Evolutionary conservation across 2,888 invertebrate species (phyloP), one percentile per base, ranked within the genome.

Genomic region (Eristalis tenax): DNA sequence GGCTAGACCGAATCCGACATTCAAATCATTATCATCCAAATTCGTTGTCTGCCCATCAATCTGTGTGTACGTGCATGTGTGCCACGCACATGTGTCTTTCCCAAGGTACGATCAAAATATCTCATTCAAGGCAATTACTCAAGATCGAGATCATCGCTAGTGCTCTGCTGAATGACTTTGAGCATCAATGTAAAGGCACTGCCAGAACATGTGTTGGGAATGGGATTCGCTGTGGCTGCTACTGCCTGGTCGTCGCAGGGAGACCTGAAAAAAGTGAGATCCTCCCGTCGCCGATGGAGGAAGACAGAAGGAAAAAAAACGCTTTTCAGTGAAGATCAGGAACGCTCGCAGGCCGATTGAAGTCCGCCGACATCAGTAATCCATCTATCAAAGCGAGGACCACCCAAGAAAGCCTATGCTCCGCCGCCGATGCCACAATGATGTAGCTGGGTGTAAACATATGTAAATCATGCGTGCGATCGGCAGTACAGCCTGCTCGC

Each of bases 371-470:
- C 87, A 83, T 87, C 87, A 87, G 87, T 87, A 71, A 87, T 80
- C 87, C 87, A 83, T 87, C 87, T 87, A 87, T 83, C 87, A 87
- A 76, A 50, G 43, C 23, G n/a, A 32, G n/a, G 83, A 83, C 87
- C 83, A 83, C 87, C 87, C 79, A 83, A 73, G 83, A 83, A 40
- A 78, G 69, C 35, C 66, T 75, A 76, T 82, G 64, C 63, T 63
- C 11, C 28, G 61, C 50, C 26, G 26, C 38, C 56, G 50, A 77
- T 85, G 75, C 87, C 87, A 83, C 83, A 76, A 76, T 83, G 83
- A 68, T 87, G 82, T 81, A 77, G 80, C 76, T 50, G 50, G 81
- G 70, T 88, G 89, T 89, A 89, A 89, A 89, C 89, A 89, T 81
- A 87, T 88, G 89, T 89, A 89, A 89, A 86, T 86, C 83, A 82